A percentile compares a stretch with the other conserved stretches of the same genome.
These are phyloP conservation scores for Syngnathus typhle DNA, from an alignment of 2,113 vertebrate genomes.

Conservation along the genomic window DNA sequence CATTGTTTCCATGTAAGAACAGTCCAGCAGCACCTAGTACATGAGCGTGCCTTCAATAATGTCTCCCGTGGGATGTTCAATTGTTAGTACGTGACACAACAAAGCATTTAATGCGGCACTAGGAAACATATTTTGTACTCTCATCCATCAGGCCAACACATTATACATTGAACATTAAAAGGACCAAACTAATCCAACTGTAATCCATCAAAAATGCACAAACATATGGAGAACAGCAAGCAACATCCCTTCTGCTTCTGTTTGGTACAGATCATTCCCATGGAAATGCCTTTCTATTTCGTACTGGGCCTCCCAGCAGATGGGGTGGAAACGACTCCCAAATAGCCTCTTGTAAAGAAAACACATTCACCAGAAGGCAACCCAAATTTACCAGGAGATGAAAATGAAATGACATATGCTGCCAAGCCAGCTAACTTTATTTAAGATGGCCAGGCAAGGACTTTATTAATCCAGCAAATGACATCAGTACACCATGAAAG, in stretches of 20 bases:
- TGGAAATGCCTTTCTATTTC: slow-evolving; percentile 44
- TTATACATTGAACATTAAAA: slow-evolving; percentile 5
- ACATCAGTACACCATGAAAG: slow-evolving; percentile 38
- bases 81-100: not conserved
- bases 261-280: slow-evolving; percentile 38
- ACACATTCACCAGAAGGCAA: slow-evolving; percentile 46
- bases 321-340: slow-evolving; percentile 52
- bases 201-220: slow-evolving; percentile 15
- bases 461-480: slow-evolving; percentile 41
- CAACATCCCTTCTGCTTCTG: slow-evolving; percentile 30
- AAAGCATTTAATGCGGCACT: not conserved
- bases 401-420: slow-evolving; percentile 41
- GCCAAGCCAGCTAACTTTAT: slow-evolving; percentile 32
- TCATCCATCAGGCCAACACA: not conserved
- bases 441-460: slow-evolving; percentile 33
- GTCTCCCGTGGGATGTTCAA: slow-evolving; percentile 10
- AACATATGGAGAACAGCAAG: slow-evolving; percentile 19
- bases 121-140: not conserved
- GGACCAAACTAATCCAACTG: slow-evolving; percentile 4
- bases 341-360: slow-evolving; percentile 53
- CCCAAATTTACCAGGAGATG: slow-evolving; percentile 53
- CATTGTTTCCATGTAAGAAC: slow-evolving; percentile 14
- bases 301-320: slow-evolving; percentile 37
- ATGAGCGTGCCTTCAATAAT: not conserved
- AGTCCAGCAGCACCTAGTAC: not conserved